Conservation (phyloP, 1,140 invertebrate genomes). For the Atta cephalotes region DNA sequence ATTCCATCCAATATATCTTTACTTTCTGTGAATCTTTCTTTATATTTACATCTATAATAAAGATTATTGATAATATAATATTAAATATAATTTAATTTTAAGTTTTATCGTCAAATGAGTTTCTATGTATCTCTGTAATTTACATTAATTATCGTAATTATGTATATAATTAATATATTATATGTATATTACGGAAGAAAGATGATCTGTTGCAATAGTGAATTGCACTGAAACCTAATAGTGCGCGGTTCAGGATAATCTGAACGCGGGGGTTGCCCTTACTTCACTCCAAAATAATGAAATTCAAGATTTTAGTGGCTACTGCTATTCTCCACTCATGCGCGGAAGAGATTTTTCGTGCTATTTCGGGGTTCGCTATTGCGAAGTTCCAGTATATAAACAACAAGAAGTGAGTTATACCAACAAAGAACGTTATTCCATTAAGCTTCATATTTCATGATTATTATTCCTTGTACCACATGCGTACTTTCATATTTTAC, state of each 20-base stretch:
- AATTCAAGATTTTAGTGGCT: too few species aligned
- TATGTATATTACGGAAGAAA: not conserved
- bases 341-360: too few species aligned
- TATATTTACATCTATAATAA: not conserved
- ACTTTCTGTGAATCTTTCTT: not conserved
- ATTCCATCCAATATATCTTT: not conserved
- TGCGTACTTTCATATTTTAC: not conserved
- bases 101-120: not conserved
- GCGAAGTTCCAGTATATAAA: too few species aligned
- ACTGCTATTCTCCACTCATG: too few species aligned
- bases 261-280: too few species aligned
- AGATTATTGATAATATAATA: not conserved
- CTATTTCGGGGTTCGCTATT: too few species aligned
- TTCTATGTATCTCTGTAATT: not conserved
- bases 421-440: not conserved
- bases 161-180: not conserved
- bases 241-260: too few species aligned
- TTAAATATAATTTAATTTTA: conserved; percentile 16
- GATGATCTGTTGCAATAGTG: not conserved
- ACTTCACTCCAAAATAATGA: too few species aligned
- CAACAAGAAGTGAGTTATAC: too few species aligned
- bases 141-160: not conserved
- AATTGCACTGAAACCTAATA: not conserved
- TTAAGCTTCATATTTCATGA: conserved; percentile 1
- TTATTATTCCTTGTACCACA: not conserved